Base-by-base conservation (phyloP, 2,888 invertebrate genomes). In the Altica lythri region DNA sequence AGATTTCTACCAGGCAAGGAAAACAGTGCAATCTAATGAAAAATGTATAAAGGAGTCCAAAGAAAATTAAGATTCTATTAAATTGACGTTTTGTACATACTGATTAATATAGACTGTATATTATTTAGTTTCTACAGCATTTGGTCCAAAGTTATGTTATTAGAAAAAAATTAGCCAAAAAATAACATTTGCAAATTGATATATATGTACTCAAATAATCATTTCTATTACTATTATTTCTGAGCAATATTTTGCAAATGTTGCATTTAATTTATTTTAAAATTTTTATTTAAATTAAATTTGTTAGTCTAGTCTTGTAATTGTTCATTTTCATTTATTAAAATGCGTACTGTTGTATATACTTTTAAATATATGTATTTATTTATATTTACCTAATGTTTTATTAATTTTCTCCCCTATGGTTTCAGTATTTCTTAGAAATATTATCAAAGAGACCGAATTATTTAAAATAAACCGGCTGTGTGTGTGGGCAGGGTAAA, bases 1-100 rank as follows among this genome's bases (percentile, higher is more conserved):
- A 81, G 81, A 80, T 78, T 81, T 80, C 60, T 80, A 80, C 79
- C 79, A 80, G 12, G 69, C 78, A 57, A 72, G 79, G 65, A 81
- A 81, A 70, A 76, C 77, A 58, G 66, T 77, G 34, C 57, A 57
- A 57, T 54, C 54, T n/a, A 38, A 35, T 27, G 60, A 57, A 4
- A 55, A 55, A 34, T 17, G 35, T 3, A 12, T 44, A n/a, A 59
- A 55, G 22, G 30, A 47, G 10, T 12, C 51, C 4, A 59, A 56
- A 53, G 59, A 59, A 42, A 55, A 59, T 34, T 56, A 45, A 32
- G 10, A 10, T 32, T 12, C 2, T 12, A 17, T 16, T 25, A 35
- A 50, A n/a, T 22, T 32, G n/a, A n/a, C n/a, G n/a, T 8, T 12
- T n/a, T 50, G 42, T 51, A 48, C 27, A 47, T 53, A 53, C 27